Evolutionary conservation across 2,888 invertebrate genomes (phyloP).

Genomic region (Agriotes lineatus): DNA sequence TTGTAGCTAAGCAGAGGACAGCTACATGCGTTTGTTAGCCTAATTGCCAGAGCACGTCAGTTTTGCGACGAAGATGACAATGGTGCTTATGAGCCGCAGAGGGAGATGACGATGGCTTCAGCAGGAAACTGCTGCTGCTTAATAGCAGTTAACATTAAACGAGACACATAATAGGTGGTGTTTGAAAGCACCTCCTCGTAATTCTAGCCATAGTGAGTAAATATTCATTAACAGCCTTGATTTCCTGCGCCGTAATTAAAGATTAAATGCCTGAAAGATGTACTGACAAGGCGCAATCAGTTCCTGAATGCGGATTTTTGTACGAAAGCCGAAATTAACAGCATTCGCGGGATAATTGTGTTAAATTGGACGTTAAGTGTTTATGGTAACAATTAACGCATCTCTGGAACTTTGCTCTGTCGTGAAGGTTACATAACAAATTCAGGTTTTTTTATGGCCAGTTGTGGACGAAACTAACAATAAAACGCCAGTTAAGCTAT

Average conservation of each 20-base stretch:
- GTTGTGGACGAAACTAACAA: background rate
- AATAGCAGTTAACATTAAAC: constrained; percentile 8
- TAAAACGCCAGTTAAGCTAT: background rate
- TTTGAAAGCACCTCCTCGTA: constrained; percentile 16
- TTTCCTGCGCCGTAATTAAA: constrained; percentile 31
- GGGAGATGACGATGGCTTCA: background rate
- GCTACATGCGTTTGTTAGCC: constrained; percentile 44
- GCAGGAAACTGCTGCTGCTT: background rate
- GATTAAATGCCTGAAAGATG: constrained; percentile 24
- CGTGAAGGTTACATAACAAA: constrained; percentile 1
- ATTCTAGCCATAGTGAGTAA: constrained; percentile 20
- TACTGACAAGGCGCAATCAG: constrained; percentile 1
- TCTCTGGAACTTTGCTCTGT: background rate
- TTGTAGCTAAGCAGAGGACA: constrained; percentile 28
- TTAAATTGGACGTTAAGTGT: constrained; percentile 11
- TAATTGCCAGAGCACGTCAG: constrained; percentile 41
- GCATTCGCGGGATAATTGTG: no score
- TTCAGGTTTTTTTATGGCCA: background rate
- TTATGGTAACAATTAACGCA: background rate
- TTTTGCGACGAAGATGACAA: constrained; percentile 10
- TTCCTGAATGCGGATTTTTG: constrained; percentile 1
- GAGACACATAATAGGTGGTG: constrained; percentile 14
- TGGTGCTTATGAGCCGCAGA: background rate
- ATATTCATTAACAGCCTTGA: constrained; percentile 29
- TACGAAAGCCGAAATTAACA: background rate